A percentile compares a stretch with the other conserved stretches of the same genome.
phyloP scores from a whole-genome alignment of 2,113 vertebrate genomes.

The Gadus chalcogrammus region DNA sequence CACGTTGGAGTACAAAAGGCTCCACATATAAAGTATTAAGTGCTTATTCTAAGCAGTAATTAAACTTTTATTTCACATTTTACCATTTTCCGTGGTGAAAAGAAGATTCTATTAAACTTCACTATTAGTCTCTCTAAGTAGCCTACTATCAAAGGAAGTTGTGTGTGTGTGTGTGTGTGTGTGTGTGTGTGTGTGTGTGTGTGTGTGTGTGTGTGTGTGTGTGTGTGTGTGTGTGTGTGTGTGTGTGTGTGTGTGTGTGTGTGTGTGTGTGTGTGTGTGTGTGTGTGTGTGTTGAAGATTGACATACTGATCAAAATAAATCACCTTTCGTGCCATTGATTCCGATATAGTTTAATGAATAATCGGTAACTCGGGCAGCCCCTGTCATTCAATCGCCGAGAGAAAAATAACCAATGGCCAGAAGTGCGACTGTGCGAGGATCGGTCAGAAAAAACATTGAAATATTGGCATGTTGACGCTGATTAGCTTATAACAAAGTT shows the following conservation, averaged over 20 bases:
- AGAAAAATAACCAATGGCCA: too few species aligned
- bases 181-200: conserved; percentile 8
- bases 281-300: neutral
- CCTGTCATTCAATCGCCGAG: too few species aligned
- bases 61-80: too few species aligned
- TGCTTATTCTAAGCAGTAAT: too few species aligned
- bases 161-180: neutral
- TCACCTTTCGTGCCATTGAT: conserved; percentile 45
- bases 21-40: too few species aligned
- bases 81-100: too few species aligned
- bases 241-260: neutral
- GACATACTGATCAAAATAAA: neutral
- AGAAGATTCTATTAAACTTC: too few species aligned
- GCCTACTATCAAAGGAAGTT: neutral
- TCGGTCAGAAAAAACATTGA: too few species aligned
- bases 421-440: too few species aligned
- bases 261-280: conserved; percentile 1
- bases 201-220: neutral
- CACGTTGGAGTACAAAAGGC: conserved; percentile 2
- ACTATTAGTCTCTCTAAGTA: too few species aligned
- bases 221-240: conserved; percentile 3
- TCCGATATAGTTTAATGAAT: conserved; percentile 9
- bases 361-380: neutral
- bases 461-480: too few species aligned
- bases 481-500: too few species aligned